Base-by-base conservation (phyloP, 2,113 vertebrate species). In the Myrmecophaga tridactyla region DNA sequence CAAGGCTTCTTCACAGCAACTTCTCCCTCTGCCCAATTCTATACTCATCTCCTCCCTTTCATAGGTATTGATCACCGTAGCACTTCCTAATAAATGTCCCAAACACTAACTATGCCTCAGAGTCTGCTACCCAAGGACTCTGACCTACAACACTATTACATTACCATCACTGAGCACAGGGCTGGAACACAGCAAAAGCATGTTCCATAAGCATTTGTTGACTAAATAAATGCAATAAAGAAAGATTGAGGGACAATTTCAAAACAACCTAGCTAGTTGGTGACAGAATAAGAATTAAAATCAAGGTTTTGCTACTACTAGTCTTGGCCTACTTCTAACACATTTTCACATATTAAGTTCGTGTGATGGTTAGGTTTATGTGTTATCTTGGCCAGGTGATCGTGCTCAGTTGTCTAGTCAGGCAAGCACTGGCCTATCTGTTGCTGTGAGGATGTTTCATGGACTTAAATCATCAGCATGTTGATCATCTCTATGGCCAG, bases 321-420 rank as follows among this genome's bases (percentile, higher is more conserved):
- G 62, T 29, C 84, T 36, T 94, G 43, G 39, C 39, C 17, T 80
- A 18, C 56, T 78, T 80, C 48, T 84, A 88, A 70, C 15, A 84
- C 15, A 65, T 87, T 82, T 86, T 89, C 80, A 86, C 65, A 80
- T 56, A 34, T 51, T 70, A 94, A 92, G 70, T 84, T 84, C 94
- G 62, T 29, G 76, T n/a, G n/a, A n/a, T n/a, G n/a, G n/a, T n/a
- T n/a, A n/a, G n/a, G n/a, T n/a, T n/a, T n/a, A n/a, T n/a, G n/a
- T n/a, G n/a, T n/a, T n/a, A n/a, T n/a, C n/a, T n/a, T n/a, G n/a
- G n/a, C n/a, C n/a, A n/a, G n/a, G n/a, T n/a, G n/a, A n/a, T n/a
- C n/a, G n/a, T n/a, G n/a, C n/a, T n/a, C n/a, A n/a, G n/a, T n/a
- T n/a, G n/a, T n/a, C n/a, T n/a, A n/a, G n/a, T n/a, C n/a, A n/a